Evolutionary conservation across 2,113 vertebrate species (phyloP).

Genomic region (Micromys minutus): DNA sequence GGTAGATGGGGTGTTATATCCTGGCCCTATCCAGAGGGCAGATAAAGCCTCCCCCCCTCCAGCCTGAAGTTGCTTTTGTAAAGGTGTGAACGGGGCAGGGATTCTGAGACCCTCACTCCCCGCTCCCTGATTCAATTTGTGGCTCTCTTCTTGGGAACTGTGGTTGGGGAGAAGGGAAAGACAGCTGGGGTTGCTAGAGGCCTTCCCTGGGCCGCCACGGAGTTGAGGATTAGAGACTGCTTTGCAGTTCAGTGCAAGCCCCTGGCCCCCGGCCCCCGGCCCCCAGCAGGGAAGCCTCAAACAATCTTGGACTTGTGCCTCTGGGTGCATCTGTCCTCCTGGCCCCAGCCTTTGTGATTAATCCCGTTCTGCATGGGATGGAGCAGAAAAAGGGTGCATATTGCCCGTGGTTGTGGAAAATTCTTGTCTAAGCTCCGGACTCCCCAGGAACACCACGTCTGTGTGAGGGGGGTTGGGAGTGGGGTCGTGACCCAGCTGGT

Average conservation of each 20-base stretch:
- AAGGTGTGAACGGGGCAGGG: not conserved
- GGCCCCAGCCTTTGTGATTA: not conserved
- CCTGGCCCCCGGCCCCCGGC: not conserved
- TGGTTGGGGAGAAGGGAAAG: conserved; percentile 49
- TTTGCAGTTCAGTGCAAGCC: not conserved
- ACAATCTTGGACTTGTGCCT: not conserved
- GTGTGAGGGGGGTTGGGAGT: not conserved
- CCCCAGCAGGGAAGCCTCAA: not conserved
- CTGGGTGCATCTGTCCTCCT: not conserved
- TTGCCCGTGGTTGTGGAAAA: not conserved
- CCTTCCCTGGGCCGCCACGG: conserved; percentile 19
- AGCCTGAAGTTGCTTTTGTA: not conserved
- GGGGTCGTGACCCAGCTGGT: not conserved
- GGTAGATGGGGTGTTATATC: not conserved
- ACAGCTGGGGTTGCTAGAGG: conserved; percentile 61
- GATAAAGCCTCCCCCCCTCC: not conserved
- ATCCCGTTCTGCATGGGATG: not conserved
- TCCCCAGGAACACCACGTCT: not conserved
- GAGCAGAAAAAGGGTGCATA: no score
- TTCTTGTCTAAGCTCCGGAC: not conserved
- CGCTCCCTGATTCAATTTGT: not conserved
- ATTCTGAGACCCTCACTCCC: not conserved
- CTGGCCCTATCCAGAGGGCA: not conserved
- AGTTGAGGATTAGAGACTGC: conserved; percentile 5
- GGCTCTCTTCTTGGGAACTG: not conserved